A percentile compares a stretch with the other conserved stretches of the same genome.
These are phyloP conservation scores for Drosophila oshimai DNA, from an alignment of 1,140 invertebrate genomes.

Conservation along the genomic window DNA sequence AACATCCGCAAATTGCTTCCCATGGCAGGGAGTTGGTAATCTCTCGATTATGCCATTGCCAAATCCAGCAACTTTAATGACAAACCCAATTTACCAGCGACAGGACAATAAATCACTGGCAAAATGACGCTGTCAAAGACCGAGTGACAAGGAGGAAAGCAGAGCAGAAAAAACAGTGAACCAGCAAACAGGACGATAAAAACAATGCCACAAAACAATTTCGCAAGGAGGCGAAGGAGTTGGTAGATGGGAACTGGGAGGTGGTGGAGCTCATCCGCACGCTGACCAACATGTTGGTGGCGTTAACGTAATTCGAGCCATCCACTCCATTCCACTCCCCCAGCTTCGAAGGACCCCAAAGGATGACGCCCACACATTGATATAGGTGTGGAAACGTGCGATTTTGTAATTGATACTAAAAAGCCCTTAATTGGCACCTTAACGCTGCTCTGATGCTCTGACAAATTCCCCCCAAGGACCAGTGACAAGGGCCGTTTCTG, in stretches of 20 bases:
- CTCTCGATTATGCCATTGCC: constrained; percentile 52
- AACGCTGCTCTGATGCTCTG: constrained; percentile 81
- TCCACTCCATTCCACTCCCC: no score
- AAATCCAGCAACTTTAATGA: constrained; percentile 67
- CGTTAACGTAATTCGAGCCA: constrained; percentile 34
- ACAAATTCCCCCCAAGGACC: constrained; percentile 82
- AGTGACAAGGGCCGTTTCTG: constrained; percentile 37
- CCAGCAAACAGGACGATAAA: constrained; percentile 42
- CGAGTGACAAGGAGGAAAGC: constrained; percentile 34
- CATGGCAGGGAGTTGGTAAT: constrained; percentile 28
- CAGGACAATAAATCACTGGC: constrained; percentile 68
- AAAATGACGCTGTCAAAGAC: constrained; percentile 70
- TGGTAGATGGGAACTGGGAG: background rate
- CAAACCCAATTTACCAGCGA: constrained; percentile 63
- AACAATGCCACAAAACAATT: constrained; percentile 77
- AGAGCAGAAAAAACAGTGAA: constrained; percentile 13
- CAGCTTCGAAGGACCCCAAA: constrained; percentile 22
- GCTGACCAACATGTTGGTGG: constrained; percentile 63
- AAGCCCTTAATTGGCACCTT: constrained; percentile 82
- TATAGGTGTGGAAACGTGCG: constrained; percentile 80
- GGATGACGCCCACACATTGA: constrained; percentile 38
- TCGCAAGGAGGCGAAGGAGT: constrained; percentile 33
- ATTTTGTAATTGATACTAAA: constrained; percentile 82
- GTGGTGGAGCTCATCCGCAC: constrained; percentile 18
- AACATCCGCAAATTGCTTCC: background rate